Evolutionary conservation across 2,797 vertebrate species (phyloP).

Genomic region (Perodicticus potto): DNA sequence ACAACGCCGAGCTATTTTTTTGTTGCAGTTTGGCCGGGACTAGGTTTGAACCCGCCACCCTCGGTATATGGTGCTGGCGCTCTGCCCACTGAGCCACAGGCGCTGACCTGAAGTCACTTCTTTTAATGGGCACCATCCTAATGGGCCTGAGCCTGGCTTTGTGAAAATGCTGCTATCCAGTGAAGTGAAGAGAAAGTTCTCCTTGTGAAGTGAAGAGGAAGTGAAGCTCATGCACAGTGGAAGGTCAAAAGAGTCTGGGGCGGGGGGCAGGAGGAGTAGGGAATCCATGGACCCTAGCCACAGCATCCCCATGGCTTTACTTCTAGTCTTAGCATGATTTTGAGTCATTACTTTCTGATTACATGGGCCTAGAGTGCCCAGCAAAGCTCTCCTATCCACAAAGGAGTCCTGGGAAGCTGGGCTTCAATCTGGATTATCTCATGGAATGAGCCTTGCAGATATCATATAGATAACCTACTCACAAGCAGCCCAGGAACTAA

Average conservation of each 20-base stretch:
- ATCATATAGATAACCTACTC: neutral
- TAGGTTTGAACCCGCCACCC: no score
- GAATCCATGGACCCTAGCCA: neutral
- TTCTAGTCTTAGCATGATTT: conserved; percentile 20
- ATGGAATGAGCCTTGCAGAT: neutral
- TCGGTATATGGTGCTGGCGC: no score
- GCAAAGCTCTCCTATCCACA: neutral
- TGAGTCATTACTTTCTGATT: conserved; percentile 33
- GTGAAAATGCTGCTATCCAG: neutral
- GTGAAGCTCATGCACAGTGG: neutral
- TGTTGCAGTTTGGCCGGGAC: no score
- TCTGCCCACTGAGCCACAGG: no score
- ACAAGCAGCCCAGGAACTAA: neutral
- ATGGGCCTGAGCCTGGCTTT: conserved; percentile 20
- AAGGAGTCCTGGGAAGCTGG: conserved; percentile 6
- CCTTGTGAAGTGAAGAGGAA: conserved; percentile 24
- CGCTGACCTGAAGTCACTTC: neutral
- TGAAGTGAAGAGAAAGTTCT: conserved; percentile 12
- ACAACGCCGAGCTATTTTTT: no score
- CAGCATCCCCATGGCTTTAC: neutral
- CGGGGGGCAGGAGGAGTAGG: neutral
- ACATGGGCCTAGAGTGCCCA: neutral
- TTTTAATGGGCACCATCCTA: conserved; percentile 40
- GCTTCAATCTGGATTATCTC: neutral
- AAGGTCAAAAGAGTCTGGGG: conserved; percentile 7